Percentiles rank a stretch among this genome's conserved stretches.
These are phyloP conservation scores for Andricus quercusramuli DNA, from an alignment of 2,888 invertebrate species.

Conservation along the genomic window DNA sequence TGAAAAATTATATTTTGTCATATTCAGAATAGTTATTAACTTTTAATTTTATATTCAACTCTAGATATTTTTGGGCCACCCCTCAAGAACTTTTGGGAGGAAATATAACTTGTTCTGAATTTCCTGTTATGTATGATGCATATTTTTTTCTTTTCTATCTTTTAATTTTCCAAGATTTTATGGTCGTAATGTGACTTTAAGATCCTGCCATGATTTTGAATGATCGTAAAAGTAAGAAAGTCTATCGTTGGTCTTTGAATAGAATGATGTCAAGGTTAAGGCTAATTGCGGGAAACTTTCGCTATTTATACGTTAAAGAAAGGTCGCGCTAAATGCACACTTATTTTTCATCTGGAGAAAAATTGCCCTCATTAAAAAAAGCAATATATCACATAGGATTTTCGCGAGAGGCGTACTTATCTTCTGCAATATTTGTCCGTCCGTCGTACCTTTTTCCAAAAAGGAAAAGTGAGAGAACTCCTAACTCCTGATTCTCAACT, in stretches of 20 bases:
- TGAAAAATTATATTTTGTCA: too few relatives aligned
- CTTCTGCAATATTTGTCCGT: neutral
- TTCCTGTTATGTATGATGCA: too few relatives aligned
- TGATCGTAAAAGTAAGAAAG: constrained; percentile 12
- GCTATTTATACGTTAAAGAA: constrained; percentile 49
- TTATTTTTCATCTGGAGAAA: constrained; percentile 2
- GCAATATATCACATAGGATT: neutral
- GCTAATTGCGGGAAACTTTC: constrained; percentile 60
- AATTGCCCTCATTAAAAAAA: neutral
- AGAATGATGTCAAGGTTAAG: constrained; percentile 58
- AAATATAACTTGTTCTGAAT: too few relatives aligned
- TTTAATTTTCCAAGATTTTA: neutral
- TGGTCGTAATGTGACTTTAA: neutral
- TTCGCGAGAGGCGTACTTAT: neutral
- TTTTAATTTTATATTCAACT: too few relatives aligned
- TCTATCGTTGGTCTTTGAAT: constrained; percentile 22
- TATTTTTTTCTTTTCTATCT: neutral
- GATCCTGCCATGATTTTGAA: constrained; percentile 5
- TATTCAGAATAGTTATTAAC: too few relatives aligned
- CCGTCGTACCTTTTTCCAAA: too few relatives aligned
- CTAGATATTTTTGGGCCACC: too few relatives aligned
- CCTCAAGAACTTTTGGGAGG: too few relatives aligned
- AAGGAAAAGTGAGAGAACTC: too few relatives aligned
- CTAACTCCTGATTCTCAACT: too few relatives aligned
- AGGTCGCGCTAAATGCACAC: constrained; percentile 10